Evolutionary conservation across 2,113 vertebrate species (phyloP), one percentile per base, ranked within the genome.

Genomic region (Corythaeola cristata): DNA sequence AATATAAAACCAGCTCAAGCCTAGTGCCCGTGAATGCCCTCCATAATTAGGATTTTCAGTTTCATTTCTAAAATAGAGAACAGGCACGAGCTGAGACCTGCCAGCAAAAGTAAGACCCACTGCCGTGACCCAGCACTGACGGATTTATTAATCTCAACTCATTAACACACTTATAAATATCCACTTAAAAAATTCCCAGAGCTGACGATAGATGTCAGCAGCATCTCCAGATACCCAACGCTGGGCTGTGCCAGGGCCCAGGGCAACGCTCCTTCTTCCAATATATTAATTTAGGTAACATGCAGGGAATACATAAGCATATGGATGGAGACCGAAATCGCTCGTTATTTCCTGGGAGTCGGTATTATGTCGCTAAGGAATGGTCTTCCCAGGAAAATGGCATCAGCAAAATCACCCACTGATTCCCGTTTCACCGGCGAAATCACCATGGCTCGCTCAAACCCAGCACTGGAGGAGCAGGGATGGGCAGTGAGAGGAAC

Each of bases 121-220:
- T 0, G 0, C 44, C 1, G 3, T 19, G 30, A 41, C 49, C 33
- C 33, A 12, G 18, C 39, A 15, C 9, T 30, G 45, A 18, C 68
- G 16, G 5, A 20, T 52, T 30, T 23, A 22, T 56, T 67, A 12
- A 23, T 41, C 32, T 37, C 63, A 13, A 15, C 0, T 71, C 32
- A 19, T 13, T 49, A 44, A 28, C 8, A 7, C 6, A 1, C 37
- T 49, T 33, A 10, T 2, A 44, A 74, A 11, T 8, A 21, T 12
- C 21, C 16, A 35, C 26, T 45, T 26, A 12, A 39, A 45, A 44
- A 58, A 30, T 93, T 56, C 92, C 72, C 37, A 5, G 13, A 18
- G 32, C 79, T 80, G 96, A 86, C 92, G 66, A n/a, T 90, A 97
- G 75, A 35, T 87, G 84, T 92, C 90, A 92, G 76, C 63, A 92